Evolutionary conservation across 2,113 vertebrate species (phyloP).

Genomic region (Varanus komodoensis): DNA sequence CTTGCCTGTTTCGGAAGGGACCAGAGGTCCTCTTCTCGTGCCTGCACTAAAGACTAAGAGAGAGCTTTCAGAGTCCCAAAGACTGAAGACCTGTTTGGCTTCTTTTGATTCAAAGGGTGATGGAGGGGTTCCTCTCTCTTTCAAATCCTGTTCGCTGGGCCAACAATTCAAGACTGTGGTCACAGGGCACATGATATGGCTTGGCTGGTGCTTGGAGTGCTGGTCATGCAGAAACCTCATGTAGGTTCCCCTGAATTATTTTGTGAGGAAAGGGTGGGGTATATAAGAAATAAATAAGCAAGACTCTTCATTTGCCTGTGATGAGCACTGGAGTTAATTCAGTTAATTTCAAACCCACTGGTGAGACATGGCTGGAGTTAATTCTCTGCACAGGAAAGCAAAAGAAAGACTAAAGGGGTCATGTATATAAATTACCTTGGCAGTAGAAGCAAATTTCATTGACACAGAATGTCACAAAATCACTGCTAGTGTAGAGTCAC

Average conservation of each 20-base stretch:
- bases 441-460: neutral
- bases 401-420: neutral
- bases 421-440: neutral
- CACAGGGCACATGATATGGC: neutral
- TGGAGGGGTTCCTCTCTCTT: neutral
- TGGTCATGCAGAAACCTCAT: neutral
- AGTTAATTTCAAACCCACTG: neutral
- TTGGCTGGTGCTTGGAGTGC: neutral
- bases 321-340: neutral
- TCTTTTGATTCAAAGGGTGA: neutral
- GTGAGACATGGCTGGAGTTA: neutral
- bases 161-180: neutral
- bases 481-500: no score
- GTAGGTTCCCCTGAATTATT: neutral
- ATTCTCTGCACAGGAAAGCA: neutral
- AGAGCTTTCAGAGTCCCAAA: neutral
- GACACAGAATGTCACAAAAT: neutral
- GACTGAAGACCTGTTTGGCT: neutral
- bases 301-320: neutral
- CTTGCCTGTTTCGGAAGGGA: neutral
- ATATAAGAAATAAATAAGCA: slow-evolving; percentile 4
- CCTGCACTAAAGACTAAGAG: neutral
- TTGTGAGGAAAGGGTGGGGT: neutral
- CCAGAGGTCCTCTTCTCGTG: neutral
- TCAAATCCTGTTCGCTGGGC: neutral